phyloP scores from a whole-genome alignment of 2,113 vertebrate genomes.

The Ailurus styani region DNA sequence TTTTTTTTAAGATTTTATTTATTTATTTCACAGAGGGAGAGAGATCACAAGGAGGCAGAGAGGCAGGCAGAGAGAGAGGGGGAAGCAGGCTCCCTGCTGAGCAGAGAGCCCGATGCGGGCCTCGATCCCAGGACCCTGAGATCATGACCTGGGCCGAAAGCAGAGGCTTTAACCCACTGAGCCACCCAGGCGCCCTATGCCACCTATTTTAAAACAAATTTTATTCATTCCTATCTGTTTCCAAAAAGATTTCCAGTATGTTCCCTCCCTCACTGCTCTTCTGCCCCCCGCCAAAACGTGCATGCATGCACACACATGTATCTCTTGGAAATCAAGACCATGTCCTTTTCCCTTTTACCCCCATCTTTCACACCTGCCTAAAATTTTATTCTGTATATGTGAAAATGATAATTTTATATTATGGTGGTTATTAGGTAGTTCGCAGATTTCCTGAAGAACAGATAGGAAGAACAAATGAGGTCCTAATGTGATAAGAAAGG shows the following conservation, averaged over 20 bases:
- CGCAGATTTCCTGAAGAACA: not conserved
- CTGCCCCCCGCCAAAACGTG: not conserved
- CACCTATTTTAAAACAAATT: slow-evolving; percentile 1
- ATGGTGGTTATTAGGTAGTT: not conserved
- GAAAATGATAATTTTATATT: not conserved
- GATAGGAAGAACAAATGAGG: not conserved
- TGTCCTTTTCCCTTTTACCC: not conserved
- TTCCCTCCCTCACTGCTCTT: not conserved
- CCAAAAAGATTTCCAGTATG: not conserved
- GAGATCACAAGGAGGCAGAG: no score
- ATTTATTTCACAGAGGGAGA: no score
- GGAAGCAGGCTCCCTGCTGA: no score
- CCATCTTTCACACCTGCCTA: not conserved
- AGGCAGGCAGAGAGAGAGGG: no score
- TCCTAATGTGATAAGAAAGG: not conserved
- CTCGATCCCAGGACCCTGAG: no score
- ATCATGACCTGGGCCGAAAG: no score
- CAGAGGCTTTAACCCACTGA: no score
- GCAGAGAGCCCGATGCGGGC: no score
- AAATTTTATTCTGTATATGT: slow-evolving; percentile 30
- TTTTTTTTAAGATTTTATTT: no score
- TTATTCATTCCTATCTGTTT: not conserved
- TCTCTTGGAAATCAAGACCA: not conserved
- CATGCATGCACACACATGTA: not conserved
- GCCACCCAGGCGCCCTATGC: no score